These are phyloP conservation scores for Phymanthus crucifer DNA, from an alignment of 92 coral and sea anemone genomes.

Conservation along the genomic window DNA sequence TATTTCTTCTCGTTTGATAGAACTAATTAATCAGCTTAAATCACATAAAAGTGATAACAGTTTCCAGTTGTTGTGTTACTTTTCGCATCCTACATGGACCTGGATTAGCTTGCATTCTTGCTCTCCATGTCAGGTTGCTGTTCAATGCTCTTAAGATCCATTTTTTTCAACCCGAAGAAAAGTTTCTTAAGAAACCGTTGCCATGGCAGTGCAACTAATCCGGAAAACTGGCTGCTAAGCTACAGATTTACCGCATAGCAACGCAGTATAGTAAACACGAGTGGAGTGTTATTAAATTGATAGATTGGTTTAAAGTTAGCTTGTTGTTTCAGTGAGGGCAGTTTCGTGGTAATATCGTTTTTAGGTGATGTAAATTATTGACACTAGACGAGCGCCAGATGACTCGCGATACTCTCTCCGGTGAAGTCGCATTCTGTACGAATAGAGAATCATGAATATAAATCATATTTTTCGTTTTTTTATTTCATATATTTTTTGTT, in stretches of 20 bases:
- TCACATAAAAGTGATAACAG: not conserved
- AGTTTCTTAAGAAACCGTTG: not conserved
- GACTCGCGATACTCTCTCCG: too few relatives aligned
- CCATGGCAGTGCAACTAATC: constrained; percentile 17
- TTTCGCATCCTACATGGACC: not conserved
- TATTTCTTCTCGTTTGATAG: too few relatives aligned
- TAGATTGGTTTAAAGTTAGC: not conserved
- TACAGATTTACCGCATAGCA: not conserved
- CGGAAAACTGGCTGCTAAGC: constrained; percentile 11
- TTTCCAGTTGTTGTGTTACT: not conserved
- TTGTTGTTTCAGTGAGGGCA: not conserved
- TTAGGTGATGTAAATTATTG: not conserved
- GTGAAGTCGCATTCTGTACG: too few relatives aligned
- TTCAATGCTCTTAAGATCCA: not conserved
- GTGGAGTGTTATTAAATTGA: constrained; percentile 5
- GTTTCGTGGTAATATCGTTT: not conserved
- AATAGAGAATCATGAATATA: too few relatives aligned
- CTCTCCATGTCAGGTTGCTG: constrained; percentile 13
- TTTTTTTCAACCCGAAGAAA: not conserved
- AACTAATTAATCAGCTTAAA: not conserved
- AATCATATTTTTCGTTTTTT: too few relatives aligned
- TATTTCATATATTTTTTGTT: too few relatives aligned
- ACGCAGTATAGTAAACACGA: not conserved
- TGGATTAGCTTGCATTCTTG: constrained; percentile 1
- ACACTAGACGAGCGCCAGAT: too few relatives aligned